A percentile compares a stretch with the other conserved stretches of the same genome.
Evolutionary conservation across 2,113 vertebrate genomes (phyloP).

Genomic region (Calyptomena viridis): DNA sequence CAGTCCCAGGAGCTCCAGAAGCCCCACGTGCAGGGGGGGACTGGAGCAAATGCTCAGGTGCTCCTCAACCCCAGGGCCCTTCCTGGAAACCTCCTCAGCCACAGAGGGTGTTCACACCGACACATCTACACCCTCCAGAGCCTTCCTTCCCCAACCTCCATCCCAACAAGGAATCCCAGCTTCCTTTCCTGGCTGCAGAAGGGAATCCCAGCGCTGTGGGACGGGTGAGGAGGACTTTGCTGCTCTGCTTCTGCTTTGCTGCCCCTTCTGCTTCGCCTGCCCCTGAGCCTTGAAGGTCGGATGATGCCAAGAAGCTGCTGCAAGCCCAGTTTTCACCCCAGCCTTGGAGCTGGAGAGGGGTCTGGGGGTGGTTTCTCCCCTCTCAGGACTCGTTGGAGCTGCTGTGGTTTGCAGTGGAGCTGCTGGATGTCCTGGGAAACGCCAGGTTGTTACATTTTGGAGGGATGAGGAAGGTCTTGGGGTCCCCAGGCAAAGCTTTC

Average conservation of each 20-base stretch:
- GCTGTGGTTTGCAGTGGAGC: accelerated
- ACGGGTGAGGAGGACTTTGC: neutral
- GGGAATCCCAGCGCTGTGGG: neutral
- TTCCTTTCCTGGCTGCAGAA: neutral
- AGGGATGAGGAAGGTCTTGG: accelerated
- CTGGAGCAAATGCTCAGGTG: neutral
- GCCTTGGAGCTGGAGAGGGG: neutral
- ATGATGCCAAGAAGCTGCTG: neutral
- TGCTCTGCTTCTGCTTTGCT: neutral
- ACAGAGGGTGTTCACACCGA: neutral
- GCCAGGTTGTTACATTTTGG: accelerated
- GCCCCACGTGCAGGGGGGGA: accelerated
- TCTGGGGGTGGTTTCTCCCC: no score
- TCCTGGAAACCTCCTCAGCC: neutral
- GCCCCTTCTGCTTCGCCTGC: neutral
- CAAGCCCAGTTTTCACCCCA: neutral
- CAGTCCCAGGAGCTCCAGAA: neutral
- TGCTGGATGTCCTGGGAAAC: accelerated
- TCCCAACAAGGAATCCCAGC: accelerated
- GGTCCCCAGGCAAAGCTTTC: neutral
- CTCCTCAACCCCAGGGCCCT: neutral
- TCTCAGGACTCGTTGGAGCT: accelerated
- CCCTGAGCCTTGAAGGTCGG: neutral
- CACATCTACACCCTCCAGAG: neutral
- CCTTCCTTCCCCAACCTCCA: neutral